Evolutionary conservation across 2,113 vertebrate genomes (phyloP).

Genomic region (Prunella himalayana): DNA sequence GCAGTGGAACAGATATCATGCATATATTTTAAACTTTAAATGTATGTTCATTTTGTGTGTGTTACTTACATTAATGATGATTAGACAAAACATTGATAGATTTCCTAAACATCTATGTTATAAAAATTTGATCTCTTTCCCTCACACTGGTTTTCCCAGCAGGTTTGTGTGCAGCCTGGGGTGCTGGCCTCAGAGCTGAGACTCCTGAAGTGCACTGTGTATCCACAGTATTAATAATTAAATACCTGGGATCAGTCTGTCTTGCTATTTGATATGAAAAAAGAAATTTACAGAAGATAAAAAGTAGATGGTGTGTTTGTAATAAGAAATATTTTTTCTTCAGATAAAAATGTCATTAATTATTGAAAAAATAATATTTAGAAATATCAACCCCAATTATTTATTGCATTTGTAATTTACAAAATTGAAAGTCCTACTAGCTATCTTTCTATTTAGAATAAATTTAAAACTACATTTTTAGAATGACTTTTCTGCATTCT

Average conservation of each 20-base stretch:
- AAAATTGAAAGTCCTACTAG: background rate
- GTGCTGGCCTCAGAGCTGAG: background rate
- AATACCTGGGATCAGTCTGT: background rate
- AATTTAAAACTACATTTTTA: background rate
- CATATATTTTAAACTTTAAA: background rate
- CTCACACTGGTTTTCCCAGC: background rate
- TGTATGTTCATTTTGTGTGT: background rate
- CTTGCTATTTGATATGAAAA: background rate
- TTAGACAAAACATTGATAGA: background rate
- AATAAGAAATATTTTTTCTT: background rate
- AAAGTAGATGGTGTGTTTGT: background rate
- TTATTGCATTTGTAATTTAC: background rate
- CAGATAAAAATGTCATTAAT: background rate
- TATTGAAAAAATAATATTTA: background rate
- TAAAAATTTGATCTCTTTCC: background rate
- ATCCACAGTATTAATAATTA: conserved; percentile 21
- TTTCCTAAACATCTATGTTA: background rate
- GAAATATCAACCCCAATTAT: background rate
- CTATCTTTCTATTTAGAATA: background rate
- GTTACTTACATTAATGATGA: background rate
- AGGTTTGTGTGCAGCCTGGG: background rate
- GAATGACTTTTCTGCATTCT: background rate
- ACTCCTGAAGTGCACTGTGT: background rate
- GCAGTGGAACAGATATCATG: background rate
- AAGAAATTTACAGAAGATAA: background rate